These are phyloP conservation scores for Phalacrocorax aristotelis DNA, from an alignment of 2,113 vertebrate genomes.

Conservation along the genomic window DNA sequence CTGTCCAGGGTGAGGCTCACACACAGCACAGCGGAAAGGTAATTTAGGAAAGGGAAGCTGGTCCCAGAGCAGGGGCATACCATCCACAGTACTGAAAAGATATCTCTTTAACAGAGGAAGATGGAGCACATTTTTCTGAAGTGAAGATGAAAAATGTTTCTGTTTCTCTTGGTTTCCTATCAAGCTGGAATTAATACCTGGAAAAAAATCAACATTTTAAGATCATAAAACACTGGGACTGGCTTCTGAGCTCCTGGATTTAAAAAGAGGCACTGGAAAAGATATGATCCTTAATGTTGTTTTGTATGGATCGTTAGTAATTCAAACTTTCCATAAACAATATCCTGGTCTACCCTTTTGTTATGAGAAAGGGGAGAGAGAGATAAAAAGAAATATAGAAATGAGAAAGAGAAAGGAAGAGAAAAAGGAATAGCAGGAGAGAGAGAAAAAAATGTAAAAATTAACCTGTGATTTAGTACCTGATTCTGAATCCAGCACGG, in stretches of 20 bases:
- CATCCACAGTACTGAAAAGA: not conserved
- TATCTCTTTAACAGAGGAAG: not conserved
- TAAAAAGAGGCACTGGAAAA: slow-evolving; percentile 3
- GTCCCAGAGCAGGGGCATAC: not conserved
- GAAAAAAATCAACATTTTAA: slow-evolving; percentile 1
- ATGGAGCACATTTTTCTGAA: not conserved
- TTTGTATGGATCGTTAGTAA: not conserved
- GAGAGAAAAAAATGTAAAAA: not conserved
- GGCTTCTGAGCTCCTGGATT: not conserved
- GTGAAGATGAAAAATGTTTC: not conserved
- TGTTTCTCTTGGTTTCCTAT: slow-evolving; percentile 35
- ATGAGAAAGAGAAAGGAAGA: not conserved
- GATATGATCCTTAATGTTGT: not conserved
- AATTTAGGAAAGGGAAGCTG: not conserved
- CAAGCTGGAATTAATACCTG: slow-evolving; percentile 37
- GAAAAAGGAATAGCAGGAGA: not conserved
- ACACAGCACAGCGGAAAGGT: not conserved
- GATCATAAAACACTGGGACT: not conserved
- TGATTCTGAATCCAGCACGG: not conserved
- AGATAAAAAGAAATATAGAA: not conserved
- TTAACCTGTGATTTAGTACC: not conserved
- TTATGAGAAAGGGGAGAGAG: not conserved
- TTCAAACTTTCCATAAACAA: slow-evolving; percentile 33
- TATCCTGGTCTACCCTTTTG: not conserved
- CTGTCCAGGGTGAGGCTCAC: not conserved